phyloP scores from a whole-genome alignment of 2,797 vertebrate genomes.

The Philypnodon macrostomus region DNA sequence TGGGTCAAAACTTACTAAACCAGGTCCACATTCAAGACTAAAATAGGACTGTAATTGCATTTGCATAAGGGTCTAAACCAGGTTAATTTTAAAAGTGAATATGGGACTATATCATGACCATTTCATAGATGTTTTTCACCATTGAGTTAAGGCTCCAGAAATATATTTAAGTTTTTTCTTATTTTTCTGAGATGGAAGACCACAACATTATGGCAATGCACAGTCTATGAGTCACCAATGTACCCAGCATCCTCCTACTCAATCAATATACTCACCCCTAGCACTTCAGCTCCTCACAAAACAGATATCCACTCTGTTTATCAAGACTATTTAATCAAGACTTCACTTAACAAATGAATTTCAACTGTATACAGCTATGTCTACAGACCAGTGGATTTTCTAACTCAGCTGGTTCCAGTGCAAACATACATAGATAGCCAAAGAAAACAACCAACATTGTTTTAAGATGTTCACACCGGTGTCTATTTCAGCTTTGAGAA shows the following conservation, averaged over 20 bases:
- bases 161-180: too few species aligned
- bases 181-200: too few species aligned
- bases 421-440: constrained; percentile 37
- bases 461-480: constrained; percentile 29
- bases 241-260: constrained; percentile 28
- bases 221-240: constrained; percentile 38
- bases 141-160: too few species aligned
- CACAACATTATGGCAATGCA: too few species aligned
- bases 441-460: constrained; percentile 25
- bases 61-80: too few species aligned
- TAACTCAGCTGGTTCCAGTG: constrained; percentile 55
- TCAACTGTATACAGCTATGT: constrained; percentile 17
- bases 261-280: constrained; percentile 26
- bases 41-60: too few species aligned
- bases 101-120: too few species aligned
- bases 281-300: constrained; percentile 5
- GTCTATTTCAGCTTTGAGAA: constrained; percentile 26
- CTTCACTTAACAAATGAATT: constrained; percentile 6
- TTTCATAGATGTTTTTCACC: too few species aligned
- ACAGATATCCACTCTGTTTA: constrained; percentile 10
- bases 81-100: too few species aligned
- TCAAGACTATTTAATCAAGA: background rate
- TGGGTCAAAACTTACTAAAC: too few species aligned
- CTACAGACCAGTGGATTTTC: constrained; percentile 32
- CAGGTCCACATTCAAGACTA: too few species aligned